These are phyloP conservation scores for Hemibagrus wyckioides DNA, from an alignment of 2,113 vertebrate genomes.

Conservation along the genomic window DNA sequence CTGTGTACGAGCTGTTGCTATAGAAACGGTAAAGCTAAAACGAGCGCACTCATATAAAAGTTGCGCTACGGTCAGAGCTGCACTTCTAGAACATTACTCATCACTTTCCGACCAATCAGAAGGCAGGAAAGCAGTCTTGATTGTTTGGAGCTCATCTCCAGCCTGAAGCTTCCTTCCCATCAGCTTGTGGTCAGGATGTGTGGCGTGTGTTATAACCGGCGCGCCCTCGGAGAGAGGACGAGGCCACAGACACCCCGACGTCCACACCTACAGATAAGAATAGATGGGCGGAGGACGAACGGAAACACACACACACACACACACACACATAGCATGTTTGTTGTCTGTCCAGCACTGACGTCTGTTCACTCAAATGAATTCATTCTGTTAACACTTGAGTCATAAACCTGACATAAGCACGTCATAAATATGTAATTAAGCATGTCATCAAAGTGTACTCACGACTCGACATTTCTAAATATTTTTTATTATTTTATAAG, in stretches of 20 bases:
- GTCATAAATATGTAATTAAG: not conserved
- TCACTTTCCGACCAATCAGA: constrained; percentile 12
- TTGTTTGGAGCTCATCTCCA: constrained; percentile 30
- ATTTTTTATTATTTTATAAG: not conserved
- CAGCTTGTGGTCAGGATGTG: constrained; percentile 35
- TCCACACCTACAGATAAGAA: constrained; percentile 53
- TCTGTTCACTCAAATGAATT: not conserved
- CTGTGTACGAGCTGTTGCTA: not conserved
- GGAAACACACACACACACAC: constrained; percentile 2
- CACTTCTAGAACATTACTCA: not conserved
- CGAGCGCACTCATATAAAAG: not conserved
- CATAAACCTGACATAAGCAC: not conserved
- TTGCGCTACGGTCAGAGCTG: not conserved
- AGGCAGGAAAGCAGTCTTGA: constrained; percentile 6
- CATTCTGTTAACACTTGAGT: not conserved
- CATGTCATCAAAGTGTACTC: not conserved
- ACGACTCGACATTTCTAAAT: no score
- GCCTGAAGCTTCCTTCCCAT: constrained; percentile 45
- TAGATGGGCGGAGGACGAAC: constrained; percentile 50
- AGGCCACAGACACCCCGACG: constrained; percentile 2
- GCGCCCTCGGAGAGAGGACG: constrained; percentile 26
- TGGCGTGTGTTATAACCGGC: constrained; percentile 34
- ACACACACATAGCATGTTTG: not conserved
- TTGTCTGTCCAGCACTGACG: not conserved
- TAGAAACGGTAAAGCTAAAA: not conserved